Evolutionary conservation across 1,140 invertebrate species (phyloP), one percentile per base, ranked within the genome.

Genomic region (Ostrea edulis): DNA sequence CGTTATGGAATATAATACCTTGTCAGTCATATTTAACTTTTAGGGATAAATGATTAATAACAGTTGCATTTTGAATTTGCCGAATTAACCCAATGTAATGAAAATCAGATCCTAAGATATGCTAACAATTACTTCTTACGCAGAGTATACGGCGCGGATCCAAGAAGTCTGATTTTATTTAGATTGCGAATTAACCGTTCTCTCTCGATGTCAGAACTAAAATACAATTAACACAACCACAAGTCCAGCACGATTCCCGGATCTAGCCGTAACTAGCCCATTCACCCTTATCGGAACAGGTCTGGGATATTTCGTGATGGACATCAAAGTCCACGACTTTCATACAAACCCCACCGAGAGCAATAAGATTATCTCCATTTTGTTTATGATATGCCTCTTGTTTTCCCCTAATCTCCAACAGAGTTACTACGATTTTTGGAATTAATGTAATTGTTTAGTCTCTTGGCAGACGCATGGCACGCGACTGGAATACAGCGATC

Each of bases 381-480:
- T 77, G 25, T 77, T 77, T 77, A 77, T 77, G 68, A 77, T 77
- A 29, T 17, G 68, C 22, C 68, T 22, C 68, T 44, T 14, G 9
- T 14, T 77, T 77, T 14, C 12, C 25, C 22, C 22, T 25, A 35
- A 14, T 12, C 22, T 7, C 11, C 25, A 25, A 77, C 22, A 0
- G 68, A 77, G 14, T 14, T 35, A 14, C 68, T 35, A 25, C 68
- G 68, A 77, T 77, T 77, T 77, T 77, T 77, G 12, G 25, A 29
- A 77, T 77, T 35, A 29, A 77, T 77, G 22, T 77, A 77, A 77
- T 77, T 77, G 25, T 77, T 77, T 25, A 29, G 25, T 77, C 25
- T 77, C 68, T 29, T 29, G 68, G 29, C 29, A 29, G 11, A 77
- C 22, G 25, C 68, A 11, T 35, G 12, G 68, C 11, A 77, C 25